These are phyloP conservation scores for Neuroscelio doddi DNA, from an alignment of 2,888 invertebrate species.

Conservation along the genomic window DNA sequence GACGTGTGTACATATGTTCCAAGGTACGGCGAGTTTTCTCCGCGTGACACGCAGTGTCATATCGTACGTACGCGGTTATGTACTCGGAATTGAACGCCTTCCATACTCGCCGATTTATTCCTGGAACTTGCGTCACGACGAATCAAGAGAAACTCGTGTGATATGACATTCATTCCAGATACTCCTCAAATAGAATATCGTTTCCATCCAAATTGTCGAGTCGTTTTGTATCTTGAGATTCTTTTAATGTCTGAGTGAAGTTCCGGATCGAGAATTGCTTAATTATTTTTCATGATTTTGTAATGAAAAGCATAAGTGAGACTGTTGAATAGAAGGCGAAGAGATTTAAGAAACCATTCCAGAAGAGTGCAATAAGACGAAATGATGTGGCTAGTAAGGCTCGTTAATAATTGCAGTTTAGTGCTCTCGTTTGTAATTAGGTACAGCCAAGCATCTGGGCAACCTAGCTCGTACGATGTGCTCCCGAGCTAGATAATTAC, in stretches of 20 bases:
- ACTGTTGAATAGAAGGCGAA: no score
- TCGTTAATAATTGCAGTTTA: conserved; percentile 71
- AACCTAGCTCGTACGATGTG: conserved; percentile 38
- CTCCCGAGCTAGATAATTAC: conserved; percentile 46
- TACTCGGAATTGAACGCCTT: conserved; percentile 27
- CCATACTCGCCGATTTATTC: conserved; percentile 30
- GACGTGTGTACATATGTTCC: conserved; percentile 24
- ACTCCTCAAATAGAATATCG: conserved; percentile 37
- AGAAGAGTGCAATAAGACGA: conserved; percentile 56
- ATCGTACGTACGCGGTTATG: conserved; percentile 14
- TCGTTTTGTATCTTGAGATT: no score
- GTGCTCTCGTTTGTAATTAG: conserved; percentile 69
- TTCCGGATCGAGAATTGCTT: no score
- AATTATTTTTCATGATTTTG: no score
- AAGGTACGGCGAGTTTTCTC: conserved; percentile 35
- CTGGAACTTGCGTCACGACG: conserved; percentile 39
- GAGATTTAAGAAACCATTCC: conserved; percentile 27
- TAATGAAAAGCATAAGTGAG: no score
- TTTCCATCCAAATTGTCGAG: no score
- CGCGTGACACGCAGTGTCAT: conserved; percentile 30
- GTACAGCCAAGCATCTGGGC: conserved; percentile 65
- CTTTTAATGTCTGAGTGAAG: no score
- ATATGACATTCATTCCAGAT: conserved; percentile 29
- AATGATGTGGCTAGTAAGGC: conserved; percentile 56
- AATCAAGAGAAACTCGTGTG: conserved; percentile 22